Evolutionary conservation across 92 coral and sea anemone genomes (phyloP).

Genomic region (Phenganax marumi): DNA sequence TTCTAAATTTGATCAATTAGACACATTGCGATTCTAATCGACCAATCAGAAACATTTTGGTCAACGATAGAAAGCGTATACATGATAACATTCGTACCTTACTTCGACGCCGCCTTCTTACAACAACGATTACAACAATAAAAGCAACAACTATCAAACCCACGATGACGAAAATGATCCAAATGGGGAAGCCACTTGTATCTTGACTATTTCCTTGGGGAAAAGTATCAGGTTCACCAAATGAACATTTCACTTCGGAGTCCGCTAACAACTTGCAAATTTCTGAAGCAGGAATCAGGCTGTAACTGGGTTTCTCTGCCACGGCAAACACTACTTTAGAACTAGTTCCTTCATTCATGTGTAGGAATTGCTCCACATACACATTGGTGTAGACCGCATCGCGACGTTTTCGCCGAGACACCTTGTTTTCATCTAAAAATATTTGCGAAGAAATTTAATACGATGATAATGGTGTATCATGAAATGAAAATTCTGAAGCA

Average conservation of each 20-base stretch:
- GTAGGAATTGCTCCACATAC: neutral
- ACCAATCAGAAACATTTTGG: no score
- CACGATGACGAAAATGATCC: neutral
- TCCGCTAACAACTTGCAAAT: neutral
- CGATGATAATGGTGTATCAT: neutral
- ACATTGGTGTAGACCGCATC: neutral
- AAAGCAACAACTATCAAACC: neutral
- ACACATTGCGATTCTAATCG: no score
- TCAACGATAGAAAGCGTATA: neutral
- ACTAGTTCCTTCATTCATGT: neutral
- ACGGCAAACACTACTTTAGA: conserved; percentile 2
- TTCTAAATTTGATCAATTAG: no score
- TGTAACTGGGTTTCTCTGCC: conserved; percentile 7
- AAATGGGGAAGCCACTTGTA: neutral
- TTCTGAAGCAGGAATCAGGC: conserved; percentile 7
- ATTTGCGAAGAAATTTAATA: neutral
- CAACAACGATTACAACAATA: neutral
- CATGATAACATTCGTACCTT: neutral
- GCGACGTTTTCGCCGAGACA: neutral
- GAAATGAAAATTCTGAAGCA: neutral
- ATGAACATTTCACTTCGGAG: neutral
- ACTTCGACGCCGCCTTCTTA: neutral
- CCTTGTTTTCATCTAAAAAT: conserved; percentile 1
- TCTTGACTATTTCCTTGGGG: neutral
- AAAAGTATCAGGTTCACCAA: neutral